Conservation (phyloP, 2,113 vertebrate genomes). For the Glareola pratincola region DNA sequence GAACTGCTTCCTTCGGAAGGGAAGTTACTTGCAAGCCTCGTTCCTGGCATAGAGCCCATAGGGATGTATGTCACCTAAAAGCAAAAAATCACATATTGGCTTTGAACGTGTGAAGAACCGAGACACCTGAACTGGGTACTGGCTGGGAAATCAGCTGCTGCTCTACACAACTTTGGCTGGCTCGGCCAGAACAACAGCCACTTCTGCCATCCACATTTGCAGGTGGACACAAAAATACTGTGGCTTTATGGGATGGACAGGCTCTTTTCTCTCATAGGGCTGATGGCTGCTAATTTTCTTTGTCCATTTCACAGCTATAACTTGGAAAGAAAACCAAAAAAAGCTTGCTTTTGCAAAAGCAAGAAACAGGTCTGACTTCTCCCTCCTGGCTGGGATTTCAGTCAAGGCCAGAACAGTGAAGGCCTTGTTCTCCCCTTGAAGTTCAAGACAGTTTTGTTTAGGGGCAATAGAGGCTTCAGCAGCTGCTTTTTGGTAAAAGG, state of each 20-base stretch:
- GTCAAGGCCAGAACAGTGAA: constrained; percentile 27
- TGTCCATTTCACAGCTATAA: not conserved
- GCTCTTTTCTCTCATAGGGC: not conserved
- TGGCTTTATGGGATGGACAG: not conserved
- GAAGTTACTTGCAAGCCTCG: not conserved
- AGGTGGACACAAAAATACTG: not conserved
- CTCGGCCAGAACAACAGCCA: not conserved
- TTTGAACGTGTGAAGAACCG: not conserved
- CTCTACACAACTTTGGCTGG: not conserved
- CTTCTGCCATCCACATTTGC: not conserved
- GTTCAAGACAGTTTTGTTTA: constrained; percentile 47
- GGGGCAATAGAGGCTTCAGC: constrained; percentile 30
- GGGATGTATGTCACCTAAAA: not conserved
- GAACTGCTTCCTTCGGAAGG: not conserved
- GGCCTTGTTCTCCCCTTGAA: constrained; percentile 56
- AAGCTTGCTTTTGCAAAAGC: not conserved
- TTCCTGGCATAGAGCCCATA: not conserved
- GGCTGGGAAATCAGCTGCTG: not conserved
- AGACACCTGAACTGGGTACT: not conserved
- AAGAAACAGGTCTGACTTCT: constrained; percentile 34
- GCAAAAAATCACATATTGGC: not conserved
- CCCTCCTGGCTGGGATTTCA: not conserved
- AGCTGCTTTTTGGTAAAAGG: constrained; percentile 58
- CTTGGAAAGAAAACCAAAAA: not conserved
- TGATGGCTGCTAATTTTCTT: not conserved